Base-by-base conservation (phyloP, 2,797 vertebrate species). In the Fistularia tabacaria region DNA sequence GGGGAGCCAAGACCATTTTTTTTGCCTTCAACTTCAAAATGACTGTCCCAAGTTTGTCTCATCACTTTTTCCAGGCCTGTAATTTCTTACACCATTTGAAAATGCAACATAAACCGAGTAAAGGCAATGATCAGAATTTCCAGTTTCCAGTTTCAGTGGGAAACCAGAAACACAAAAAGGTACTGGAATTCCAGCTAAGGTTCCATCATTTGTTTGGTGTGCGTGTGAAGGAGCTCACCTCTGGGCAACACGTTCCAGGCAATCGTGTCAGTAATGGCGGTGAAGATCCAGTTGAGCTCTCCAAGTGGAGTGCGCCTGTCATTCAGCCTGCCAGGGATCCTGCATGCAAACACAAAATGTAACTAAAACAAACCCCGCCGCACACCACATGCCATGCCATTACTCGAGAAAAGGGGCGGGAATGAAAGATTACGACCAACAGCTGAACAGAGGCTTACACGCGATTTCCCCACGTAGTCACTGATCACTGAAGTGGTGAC, bases 231-330 rank as follows among this genome's bases (percentile, higher is more conserved):
- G 25, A 58, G 12, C 88, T 86, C 72, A 99, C 97, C 97, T 91
- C 97, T 89, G 1, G 97, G 96, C 72, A 99, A 88, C 58, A 99
- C 96, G 0, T 99, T 99, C 97, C 97, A 99, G 0, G 97, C 97
- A 1, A 99, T 99, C 36, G 97, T 99, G 87, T 99, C 97, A 0
- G 97, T 99, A 87, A 99, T 99, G 14, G 97, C 97, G 0, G 96
- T 99, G 90, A 99, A 99, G 87, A 99, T 98, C 97, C 97, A 99
- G 85, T 99, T 99, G 74, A 99, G 93, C 66, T 99, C 97, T 46
- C 97, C 97, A 61, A 99, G 90, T 1, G 96, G 96, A 0, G 97
- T 99, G 58, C 97, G 93, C 69, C 97, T 91, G 91, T 99, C 97
- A 3, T 98, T 99, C 68, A 99, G 92, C 55, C 97, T 90, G 38